Conservation (phyloP, 1,140 invertebrate genomes). For the Contarinia nasturtii region DNA sequence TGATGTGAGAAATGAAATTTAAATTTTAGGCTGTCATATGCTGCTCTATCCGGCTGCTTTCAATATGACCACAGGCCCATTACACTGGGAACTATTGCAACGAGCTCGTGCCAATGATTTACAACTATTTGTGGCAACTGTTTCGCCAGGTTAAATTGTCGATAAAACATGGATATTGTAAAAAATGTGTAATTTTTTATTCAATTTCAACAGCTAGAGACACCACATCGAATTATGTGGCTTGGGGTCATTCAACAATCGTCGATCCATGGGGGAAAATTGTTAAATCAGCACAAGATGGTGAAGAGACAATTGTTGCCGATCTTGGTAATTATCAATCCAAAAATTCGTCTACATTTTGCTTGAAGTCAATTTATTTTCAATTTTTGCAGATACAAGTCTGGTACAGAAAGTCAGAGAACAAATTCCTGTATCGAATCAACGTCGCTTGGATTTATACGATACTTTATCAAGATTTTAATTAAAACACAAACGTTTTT, state of each 20-base stretch:
- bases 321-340: slow-evolving; percentile 37
- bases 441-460: slow-evolving; percentile 67
- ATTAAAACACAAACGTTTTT: background rate
- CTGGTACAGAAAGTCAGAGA: slow-evolving; percentile 51
- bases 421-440: slow-evolving; percentile 60
- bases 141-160: slow-evolving; percentile 33
- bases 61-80: slow-evolving; percentile 87
- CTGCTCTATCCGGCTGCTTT: slow-evolving; percentile 86
- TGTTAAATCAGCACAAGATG: slow-evolving; percentile 43
- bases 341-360: background rate
- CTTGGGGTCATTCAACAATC: slow-evolving; percentile 74
- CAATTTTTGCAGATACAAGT: slow-evolving; percentile 43
- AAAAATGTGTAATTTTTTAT: no score
- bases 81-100: slow-evolving; percentile 77
- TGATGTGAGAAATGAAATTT: background rate
- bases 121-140: slow-evolving; percentile 54
- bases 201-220: slow-evolving; percentile 34
- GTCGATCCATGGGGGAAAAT: slow-evolving; percentile 79
- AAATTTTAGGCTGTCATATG: slow-evolving; percentile 50
- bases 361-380: slow-evolving; percentile 1
- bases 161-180: no score
- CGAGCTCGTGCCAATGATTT: slow-evolving; percentile 70
- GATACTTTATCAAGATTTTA: slow-evolving; percentile 26
- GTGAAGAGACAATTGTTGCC: slow-evolving; percentile 49
- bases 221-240: slow-evolving; percentile 51